phyloP scores from a whole-genome alignment of 1,140 invertebrate species.

The Rhizoglyphus robini region DNA sequence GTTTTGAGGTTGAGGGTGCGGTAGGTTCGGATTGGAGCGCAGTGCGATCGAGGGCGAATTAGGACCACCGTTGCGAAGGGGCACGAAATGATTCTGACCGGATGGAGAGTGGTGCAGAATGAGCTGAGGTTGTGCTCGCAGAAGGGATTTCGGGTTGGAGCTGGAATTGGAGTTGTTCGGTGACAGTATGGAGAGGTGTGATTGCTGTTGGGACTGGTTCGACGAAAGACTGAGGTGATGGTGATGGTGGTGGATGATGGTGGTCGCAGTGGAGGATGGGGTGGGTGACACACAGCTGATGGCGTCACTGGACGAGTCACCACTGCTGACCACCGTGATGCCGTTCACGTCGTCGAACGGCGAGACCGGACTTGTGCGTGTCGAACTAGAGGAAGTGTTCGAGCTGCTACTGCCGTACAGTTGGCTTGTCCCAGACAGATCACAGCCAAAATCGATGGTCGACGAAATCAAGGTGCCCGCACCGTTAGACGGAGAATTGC shows the following conservation, averaged over 20 bases:
- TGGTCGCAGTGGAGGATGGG: background rate
- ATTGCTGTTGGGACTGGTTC: background rate
- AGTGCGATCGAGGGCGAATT: background rate
- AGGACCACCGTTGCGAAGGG: background rate
- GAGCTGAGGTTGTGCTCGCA: background rate
- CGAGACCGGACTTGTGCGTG: background rate
- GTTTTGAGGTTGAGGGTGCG: background rate
- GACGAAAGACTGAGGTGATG: background rate
- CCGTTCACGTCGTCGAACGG: background rate
- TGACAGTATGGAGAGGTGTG: background rate
- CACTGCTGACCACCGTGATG: too few relatives aligned
- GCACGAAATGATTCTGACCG: background rate
- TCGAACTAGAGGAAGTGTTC: background rate
- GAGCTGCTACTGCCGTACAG: background rate
- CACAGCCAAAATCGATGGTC: slow-evolving; percentile 8
- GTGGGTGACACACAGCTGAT: background rate
- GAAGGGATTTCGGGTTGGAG: background rate
- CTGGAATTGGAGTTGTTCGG: background rate
- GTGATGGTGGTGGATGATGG: background rate
- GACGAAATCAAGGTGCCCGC: background rate
- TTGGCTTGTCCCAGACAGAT: background rate
- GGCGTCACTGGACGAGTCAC: slow-evolving; percentile 5
- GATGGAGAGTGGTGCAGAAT: background rate
- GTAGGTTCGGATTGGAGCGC: background rate
- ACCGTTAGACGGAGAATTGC: background rate